These are phyloP conservation scores for Apostichopus japonicus DNA, from an alignment of 35 echinoderm and acorn worm genomes.

Conservation along the genomic window DNA sequence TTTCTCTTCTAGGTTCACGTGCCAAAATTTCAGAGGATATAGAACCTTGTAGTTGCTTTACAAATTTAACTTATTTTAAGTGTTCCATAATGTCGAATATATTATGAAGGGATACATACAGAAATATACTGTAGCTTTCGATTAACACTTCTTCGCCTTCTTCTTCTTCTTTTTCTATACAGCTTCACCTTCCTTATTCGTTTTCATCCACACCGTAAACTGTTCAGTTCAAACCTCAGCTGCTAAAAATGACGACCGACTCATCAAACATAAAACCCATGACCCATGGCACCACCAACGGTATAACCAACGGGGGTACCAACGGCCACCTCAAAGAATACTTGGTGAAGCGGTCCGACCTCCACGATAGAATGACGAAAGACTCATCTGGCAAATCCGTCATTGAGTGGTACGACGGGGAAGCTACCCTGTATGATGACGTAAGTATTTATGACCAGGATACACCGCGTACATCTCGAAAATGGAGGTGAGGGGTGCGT, in stretches of 20 bases:
- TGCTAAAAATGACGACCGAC: slow-evolving; percentile 11
- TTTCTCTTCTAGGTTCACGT: too few species aligned
- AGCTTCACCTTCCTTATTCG: background rate
- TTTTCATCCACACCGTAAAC: background rate
- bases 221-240: too few species aligned
- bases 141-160: too few species aligned
- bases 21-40: too few species aligned
- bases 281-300: slow-evolving; percentile 33
- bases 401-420: slow-evolving; percentile 51
- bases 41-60: too few species aligned
- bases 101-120: too few species aligned
- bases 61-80: too few species aligned
- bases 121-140: too few species aligned
- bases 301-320: slow-evolving; percentile 24
- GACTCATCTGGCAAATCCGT: slow-evolving; percentile 47
- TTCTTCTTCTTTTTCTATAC: too few species aligned
- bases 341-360: slow-evolving; percentile 37
- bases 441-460: background rate
- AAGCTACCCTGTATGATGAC: slow-evolving; percentile 44
- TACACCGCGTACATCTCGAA: background rate
- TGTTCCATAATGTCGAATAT: too few species aligned
- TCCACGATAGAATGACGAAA: slow-evolving; percentile 48
- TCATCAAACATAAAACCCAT: slow-evolving; percentile 5
- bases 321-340: slow-evolving; percentile 25
- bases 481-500: background rate